These are phyloP conservation scores for Menidia menidia DNA, from an alignment of 2,797 vertebrate genomes.

Conservation along the genomic window DNA sequence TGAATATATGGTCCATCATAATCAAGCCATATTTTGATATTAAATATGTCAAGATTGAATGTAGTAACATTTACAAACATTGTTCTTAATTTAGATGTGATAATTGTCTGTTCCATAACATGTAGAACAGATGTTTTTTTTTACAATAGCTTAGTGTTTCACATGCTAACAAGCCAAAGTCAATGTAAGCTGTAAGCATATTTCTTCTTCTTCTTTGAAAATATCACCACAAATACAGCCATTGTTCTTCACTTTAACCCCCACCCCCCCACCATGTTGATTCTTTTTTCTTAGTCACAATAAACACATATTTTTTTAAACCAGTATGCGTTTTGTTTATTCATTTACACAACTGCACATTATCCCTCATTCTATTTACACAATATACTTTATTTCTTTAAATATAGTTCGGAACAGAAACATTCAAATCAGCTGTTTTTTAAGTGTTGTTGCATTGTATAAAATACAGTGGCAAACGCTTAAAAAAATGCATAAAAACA, in stretches of 20 bases:
- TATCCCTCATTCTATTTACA: slow-evolving; percentile 70
- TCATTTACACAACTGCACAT: slow-evolving; percentile 74
- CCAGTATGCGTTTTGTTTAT: slow-evolving; percentile 74
- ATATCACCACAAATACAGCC: slow-evolving; percentile 11
- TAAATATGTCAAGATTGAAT: slow-evolving; percentile 7
- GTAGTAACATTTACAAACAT: no score
- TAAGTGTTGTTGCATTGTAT: slow-evolving; percentile 84
- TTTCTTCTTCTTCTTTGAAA: no score
- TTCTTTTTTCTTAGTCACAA: slow-evolving; percentile 27
- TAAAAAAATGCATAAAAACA: slow-evolving; percentile 87
- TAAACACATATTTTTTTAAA: slow-evolving; percentile 46
- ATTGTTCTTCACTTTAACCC: no score
- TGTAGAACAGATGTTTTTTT: no score
- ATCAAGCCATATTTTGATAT: neutral
- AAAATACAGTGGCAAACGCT: slow-evolving; percentile 90
- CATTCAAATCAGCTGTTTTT: slow-evolving; percentile 89
- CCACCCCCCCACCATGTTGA: slow-evolving; percentile 1
- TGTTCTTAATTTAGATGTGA: no score
- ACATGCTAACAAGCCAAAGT: neutral
- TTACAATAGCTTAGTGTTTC: no score
- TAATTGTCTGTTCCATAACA: no score
- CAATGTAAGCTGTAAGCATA: neutral
- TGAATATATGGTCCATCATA: slow-evolving; percentile 38
- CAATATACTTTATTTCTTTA: slow-evolving; percentile 75
- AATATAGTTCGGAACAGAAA: slow-evolving; percentile 84